A percentile compares a stretch with the other conserved stretches of the same genome.
phyloP scores from a whole-genome alignment of 2,797 vertebrate genomes.

The Crenuchus spilurus region DNA sequence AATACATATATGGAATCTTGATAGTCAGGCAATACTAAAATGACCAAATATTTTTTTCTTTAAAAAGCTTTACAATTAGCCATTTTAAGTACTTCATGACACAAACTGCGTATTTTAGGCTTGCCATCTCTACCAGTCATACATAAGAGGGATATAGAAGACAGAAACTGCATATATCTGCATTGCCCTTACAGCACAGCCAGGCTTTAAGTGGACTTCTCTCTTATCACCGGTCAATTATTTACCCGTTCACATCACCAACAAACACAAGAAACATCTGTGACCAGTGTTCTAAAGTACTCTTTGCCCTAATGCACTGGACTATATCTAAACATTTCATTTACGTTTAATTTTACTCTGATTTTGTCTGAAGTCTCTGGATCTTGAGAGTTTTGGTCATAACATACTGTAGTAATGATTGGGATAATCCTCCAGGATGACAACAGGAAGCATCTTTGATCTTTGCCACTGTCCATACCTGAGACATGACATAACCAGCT shows the following conservation, averaged over 20 bases:
- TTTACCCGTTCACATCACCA: conserved; percentile 54
- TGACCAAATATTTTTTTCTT: too few relatives aligned
- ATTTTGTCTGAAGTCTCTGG: conserved; percentile 59
- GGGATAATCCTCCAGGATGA: conserved; percentile 60
- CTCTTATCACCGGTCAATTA: conserved; percentile 72
- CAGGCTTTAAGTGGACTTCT: conserved; percentile 45
- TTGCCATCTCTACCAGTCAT: too few relatives aligned
- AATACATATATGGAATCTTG: too few relatives aligned
- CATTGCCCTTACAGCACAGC: neutral
- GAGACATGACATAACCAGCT: conserved; percentile 71
- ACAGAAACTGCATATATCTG: neutral
- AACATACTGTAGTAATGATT: conserved; percentile 61
- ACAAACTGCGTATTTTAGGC: too few relatives aligned
- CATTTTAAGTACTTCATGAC: too few relatives aligned
- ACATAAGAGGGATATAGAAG: neutral
- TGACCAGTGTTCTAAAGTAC: neutral
- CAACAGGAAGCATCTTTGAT: conserved; percentile 66
- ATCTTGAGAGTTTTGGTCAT: conserved; percentile 65
- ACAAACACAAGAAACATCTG: neutral
- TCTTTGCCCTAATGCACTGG: neutral
- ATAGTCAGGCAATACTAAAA: too few relatives aligned
- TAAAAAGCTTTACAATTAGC: too few relatives aligned
- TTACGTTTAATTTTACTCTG: conserved; percentile 3
- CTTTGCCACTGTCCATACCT: conserved; percentile 73
- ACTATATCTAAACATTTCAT: neutral